Percentiles rank a stretch among this genome's conserved stretches.
Evolutionary conservation across 2,113 vertebrate genomes (phyloP).

Genomic region (Bufo gargarizans): DNA sequence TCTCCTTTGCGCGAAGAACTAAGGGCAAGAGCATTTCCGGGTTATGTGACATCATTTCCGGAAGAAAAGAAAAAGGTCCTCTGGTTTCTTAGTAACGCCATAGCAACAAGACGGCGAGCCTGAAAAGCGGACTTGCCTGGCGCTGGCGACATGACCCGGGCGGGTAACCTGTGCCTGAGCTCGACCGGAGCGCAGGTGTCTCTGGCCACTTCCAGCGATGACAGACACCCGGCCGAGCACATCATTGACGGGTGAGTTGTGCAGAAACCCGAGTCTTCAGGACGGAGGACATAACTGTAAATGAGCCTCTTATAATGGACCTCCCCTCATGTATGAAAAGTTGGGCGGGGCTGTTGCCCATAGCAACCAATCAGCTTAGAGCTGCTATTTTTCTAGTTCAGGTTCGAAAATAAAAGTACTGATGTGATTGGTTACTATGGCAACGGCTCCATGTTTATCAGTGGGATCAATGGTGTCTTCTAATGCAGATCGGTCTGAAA

Average conservation of each 20-base stretch:
- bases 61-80: neutral
- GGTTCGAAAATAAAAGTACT: neutral
- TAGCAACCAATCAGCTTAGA: neutral
- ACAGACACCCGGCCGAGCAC: conserved; percentile 84
- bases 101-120: neutral
- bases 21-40: neutral
- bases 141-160: neutral
- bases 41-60: neutral
- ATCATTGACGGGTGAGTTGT: conserved; percentile 83
- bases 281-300: too few species aligned
- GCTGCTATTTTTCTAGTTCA: neutral
- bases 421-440: neutral
- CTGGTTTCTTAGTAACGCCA: conserved; percentile 29
- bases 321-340: too few species aligned
- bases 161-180: conserved; percentile 70
- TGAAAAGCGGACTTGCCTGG: neutral
- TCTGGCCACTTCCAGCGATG: conserved; percentile 83
- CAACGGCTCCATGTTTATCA: neutral
- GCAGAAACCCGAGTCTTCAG: too few species aligned
- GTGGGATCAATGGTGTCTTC: too few species aligned
- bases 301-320: too few species aligned
- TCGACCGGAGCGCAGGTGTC: conserved; percentile 80
- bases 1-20: too few species aligned
- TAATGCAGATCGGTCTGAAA: too few species aligned
- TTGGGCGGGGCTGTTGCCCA: too few species aligned